Percentiles rank a stretch among this genome's conserved stretches.
Evolutionary conservation across 2,888 invertebrate species (phyloP).

Genomic region (Hydraecia micacea): DNA sequence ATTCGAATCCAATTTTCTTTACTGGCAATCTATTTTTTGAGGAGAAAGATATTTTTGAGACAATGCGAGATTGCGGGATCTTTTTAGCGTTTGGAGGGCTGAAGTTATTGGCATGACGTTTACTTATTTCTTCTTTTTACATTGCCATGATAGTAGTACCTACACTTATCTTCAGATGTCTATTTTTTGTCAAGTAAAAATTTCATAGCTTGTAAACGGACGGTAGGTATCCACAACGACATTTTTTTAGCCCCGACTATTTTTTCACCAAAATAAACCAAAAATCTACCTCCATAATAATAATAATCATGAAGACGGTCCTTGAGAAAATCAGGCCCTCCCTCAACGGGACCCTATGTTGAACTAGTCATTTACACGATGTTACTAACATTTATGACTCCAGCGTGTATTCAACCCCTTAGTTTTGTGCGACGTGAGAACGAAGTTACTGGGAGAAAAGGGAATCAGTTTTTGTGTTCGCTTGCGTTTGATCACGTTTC

Average conservation of each 20-base stretch:
- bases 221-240: too few species aligned
- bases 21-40: conserved; percentile 61
- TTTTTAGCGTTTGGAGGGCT: conserved; percentile 24
- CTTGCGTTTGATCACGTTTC: too few species aligned
- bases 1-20: conserved; percentile 69
- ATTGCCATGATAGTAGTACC: background rate
- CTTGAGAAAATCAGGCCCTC: conserved; percentile 56
- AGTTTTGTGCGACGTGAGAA: conserved; percentile 34
- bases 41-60: conserved; percentile 61
- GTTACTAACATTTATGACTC: conserved; percentile 64
- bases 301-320: conserved; percentile 26
- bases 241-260: background rate
- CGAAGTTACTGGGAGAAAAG: conserved; percentile 30
- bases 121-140: conserved; percentile 3
- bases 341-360: conserved; percentile 60
- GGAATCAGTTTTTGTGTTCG: too few species aligned
- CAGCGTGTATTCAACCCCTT: conserved; percentile 58
- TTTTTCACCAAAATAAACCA: background rate
- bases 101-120: conserved; percentile 17
- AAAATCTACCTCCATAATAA: conserved; percentile 15
- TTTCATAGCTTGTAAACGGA: background rate
- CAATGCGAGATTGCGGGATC: conserved; percentile 52
- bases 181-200: background rate
- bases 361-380: conserved; percentile 65
- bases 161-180: background rate